Base-by-base conservation (phyloP, 2,797 vertebrate species). In the Graptemys geographica region DNA sequence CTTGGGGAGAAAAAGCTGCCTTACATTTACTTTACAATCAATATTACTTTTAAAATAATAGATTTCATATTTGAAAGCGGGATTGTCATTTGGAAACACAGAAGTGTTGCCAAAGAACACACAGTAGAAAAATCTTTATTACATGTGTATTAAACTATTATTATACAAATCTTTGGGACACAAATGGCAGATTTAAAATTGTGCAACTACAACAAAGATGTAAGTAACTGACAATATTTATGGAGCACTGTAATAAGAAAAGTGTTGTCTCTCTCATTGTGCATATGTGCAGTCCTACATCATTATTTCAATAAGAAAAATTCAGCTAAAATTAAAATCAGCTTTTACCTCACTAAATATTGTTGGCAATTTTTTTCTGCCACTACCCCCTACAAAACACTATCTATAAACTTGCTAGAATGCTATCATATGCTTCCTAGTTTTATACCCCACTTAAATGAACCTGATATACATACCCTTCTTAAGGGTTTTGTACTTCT, bases 401-500 rank as follows among this genome's bases (percentile, higher is more conserved):
- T 33, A 82, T 44, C 4, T 21, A 8, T 59, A 74, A 74, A 41
- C 23, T 44, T 6, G 11, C 11, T 41, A 11, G 53, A 41, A 27
- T 57, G 25, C 37, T 81, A 15, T 56, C 5, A 59, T 11, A 59
- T 47, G 11, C 27, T 59, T 44, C 56, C 47, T 11, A 59, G 4
- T 33, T 82, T 47, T 41, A 47, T 44, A 18, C 10, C 52, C 8
- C 53, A 56, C 21, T 47, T 47, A 28, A 7, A 57, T 82, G 28
- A 47, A 59, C 11, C 41, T 33, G 11, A 28, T 47, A 57, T 81
- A 41, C 53, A 41, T 96, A 99, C 99, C 99, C 98, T 98, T 99
- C 97, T 99, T 99, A 94, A 99, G 98, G 19, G 97, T 97, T 97
- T 99, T 99, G 97, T 99, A 99, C 96, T 99, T 99, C 96, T 99